A percentile compares a stretch with the other conserved stretches of the same genome.
Conservation (phyloP, 2,888 invertebrate species). For the Smittia sp. region DNA sequence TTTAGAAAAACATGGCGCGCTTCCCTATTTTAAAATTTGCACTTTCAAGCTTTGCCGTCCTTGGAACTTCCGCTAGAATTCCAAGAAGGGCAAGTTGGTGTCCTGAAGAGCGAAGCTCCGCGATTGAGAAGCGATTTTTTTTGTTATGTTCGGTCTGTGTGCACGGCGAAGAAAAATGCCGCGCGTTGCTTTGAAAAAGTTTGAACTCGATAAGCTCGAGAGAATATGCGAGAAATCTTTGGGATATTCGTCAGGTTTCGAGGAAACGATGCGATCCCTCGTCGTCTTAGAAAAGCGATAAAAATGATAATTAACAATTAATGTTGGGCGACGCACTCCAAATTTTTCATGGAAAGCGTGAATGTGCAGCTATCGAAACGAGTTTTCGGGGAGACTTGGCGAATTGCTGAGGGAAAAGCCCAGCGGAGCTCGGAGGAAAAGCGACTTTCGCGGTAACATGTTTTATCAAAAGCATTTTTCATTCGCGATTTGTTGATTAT, state of each 20-base stretch:
- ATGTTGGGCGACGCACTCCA: not conserved
- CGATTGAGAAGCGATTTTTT: not conserved
- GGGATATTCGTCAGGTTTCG: too few species aligned
- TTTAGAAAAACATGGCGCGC: conserved; percentile 39
- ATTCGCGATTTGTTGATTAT: conserved; percentile 36
- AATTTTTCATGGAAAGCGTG: not conserved
- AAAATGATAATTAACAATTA: not conserved
- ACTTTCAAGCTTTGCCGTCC: not conserved
- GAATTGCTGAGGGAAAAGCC: not conserved
- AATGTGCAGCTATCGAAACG: not conserved
- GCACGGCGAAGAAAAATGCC: not conserved
- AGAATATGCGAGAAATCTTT: too few species aligned
- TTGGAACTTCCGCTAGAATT: not conserved
- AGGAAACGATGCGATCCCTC: too few species aligned
- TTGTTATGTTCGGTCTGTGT: not conserved
- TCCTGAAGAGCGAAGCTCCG: not conserved
- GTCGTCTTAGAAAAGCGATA: too few species aligned
- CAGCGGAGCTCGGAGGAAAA: not conserved
- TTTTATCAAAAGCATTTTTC: conserved; percentile 11
- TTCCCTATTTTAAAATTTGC: conserved; percentile 24
- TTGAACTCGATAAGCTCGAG: too few species aligned
- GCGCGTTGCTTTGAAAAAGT: conserved; percentile 12
- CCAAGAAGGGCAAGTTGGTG: not conserved
- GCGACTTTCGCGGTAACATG: conserved; percentile 37
- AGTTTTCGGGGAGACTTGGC: not conserved